phyloP scores from a whole-genome alignment of 2,797 vertebrate genomes.

The Catamblyrhynchus diadema region DNA sequence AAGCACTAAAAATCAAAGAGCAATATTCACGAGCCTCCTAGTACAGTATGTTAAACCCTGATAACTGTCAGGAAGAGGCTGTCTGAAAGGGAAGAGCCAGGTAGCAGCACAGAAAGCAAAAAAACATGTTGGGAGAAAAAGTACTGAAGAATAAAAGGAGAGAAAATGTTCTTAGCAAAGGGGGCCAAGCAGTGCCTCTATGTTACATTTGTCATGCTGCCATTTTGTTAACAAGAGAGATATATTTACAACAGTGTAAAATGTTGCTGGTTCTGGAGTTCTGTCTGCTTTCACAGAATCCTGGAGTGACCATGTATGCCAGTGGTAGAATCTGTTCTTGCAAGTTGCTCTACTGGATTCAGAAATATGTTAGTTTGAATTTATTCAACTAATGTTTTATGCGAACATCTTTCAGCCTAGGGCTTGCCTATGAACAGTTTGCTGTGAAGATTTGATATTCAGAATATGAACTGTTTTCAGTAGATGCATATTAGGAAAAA shows the following conservation, averaged over 20 bases:
- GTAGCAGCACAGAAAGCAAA: slow-evolving; percentile 60
- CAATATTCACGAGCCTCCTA: slow-evolving; percentile 72
- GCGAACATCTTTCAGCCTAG: slow-evolving; percentile 46
- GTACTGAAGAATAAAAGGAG: slow-evolving; percentile 51
- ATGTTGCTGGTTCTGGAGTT: not conserved
- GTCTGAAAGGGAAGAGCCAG: slow-evolving; percentile 56
- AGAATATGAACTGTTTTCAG: slow-evolving; percentile 27
- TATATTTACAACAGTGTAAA: not conserved
- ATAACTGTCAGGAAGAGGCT: slow-evolving; percentile 70
- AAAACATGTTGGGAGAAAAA: slow-evolving; percentile 27
- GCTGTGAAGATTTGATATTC: slow-evolving; percentile 38
- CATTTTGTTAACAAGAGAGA: slow-evolving; percentile 44
- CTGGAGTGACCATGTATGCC: slow-evolving; percentile 25
- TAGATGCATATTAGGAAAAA: not conserved
- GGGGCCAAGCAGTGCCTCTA: not conserved
- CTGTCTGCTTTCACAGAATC: not conserved
- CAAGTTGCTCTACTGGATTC: slow-evolving; percentile 15
- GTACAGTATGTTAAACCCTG: slow-evolving; percentile 69
- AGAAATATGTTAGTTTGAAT: slow-evolving; percentile 21
- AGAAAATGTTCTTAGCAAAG: slow-evolving; percentile 32
- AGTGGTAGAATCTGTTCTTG: not conserved
- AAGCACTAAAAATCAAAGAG: slow-evolving; percentile 71
- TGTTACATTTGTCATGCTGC: slow-evolving; percentile 38
- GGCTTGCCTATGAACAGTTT: slow-evolving; percentile 48
- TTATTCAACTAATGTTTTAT: slow-evolving; percentile 56